phyloP scores from a whole-genome alignment of 2,888 invertebrate species.

The Stenurella melanura region DNA sequence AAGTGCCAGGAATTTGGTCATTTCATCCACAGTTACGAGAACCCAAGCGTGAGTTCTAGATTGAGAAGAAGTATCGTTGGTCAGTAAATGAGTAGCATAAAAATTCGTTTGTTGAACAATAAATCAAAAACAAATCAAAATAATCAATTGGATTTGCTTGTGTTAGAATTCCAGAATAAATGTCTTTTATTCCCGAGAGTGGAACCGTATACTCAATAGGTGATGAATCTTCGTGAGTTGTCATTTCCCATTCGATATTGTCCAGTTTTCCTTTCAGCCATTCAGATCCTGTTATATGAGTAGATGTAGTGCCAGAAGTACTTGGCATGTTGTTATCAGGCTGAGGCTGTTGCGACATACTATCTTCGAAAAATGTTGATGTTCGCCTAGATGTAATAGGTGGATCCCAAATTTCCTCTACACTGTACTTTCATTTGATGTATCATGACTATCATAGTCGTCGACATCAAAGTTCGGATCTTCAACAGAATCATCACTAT shows the following conservation, averaged over 20 bases:
- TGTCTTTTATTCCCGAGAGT: background rate
- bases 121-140: slow-evolving; percentile 41
- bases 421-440: background rate
- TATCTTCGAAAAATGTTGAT: no score
- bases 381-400: no score
- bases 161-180: slow-evolving; percentile 12
- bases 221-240: background rate
- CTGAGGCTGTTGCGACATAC: background rate
- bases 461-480: no score
- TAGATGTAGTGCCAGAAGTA: background rate
- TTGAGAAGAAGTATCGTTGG: slow-evolving; percentile 25
- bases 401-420: background rate
- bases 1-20: slow-evolving; percentile 26
- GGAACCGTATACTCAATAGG: background rate
- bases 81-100: slow-evolving; percentile 41
- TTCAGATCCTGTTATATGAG: background rate
- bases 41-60: slow-evolving; percentile 40
- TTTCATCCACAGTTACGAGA: slow-evolving; percentile 21
- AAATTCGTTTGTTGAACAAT: slow-evolving; percentile 46
- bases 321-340: background rate
- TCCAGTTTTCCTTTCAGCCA: background rate
- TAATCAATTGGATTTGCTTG: slow-evolving; percentile 31
- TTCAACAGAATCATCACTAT: no score
- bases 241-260: background rate
- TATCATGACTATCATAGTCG: background rate